phyloP scores from a whole-genome alignment of 2,797 vertebrate species.

The Propithecus perrieri region DNA sequence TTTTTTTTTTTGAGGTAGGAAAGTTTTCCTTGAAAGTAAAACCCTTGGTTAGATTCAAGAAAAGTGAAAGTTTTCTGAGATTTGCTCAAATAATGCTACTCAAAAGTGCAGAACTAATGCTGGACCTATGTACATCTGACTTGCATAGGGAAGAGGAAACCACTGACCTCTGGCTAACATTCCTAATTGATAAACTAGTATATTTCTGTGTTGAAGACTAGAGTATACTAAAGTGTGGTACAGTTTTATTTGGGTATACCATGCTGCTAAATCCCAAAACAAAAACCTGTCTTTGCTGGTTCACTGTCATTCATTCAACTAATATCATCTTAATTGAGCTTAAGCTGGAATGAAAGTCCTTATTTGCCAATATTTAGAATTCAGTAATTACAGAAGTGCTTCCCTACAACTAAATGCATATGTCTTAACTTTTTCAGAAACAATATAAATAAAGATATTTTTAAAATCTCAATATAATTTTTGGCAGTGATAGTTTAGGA shows the following conservation, averaged over 20 bases:
- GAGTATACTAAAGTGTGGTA: not conserved
- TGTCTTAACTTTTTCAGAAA: slow-evolving; percentile 17
- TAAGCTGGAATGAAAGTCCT: not conserved
- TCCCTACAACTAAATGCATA: not conserved
- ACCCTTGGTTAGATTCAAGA: not conserved
- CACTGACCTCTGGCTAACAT: not conserved
- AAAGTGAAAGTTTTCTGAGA: not conserved
- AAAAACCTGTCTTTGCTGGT: not conserved
- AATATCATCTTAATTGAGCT: not conserved
- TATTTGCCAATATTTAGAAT: not conserved
- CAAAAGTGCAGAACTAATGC: not conserved
- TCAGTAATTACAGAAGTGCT: not conserved
- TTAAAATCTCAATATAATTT: not conserved
- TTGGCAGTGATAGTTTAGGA: not conserved
- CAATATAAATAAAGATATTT: not conserved
- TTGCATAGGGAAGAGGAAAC: not conserved
- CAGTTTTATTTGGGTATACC: not conserved
- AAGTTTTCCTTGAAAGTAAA: slow-evolving; percentile 4
- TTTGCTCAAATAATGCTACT: not conserved
- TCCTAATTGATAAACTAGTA: not conserved
- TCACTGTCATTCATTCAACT: not conserved
- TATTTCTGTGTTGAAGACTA: not conserved
- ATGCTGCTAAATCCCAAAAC: not conserved
- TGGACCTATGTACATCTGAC: not conserved
- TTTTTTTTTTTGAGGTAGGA: not conserved